Evolutionary conservation across 2,113 vertebrate genomes (phyloP).

Genomic region (Procapra przewalskii): DNA sequence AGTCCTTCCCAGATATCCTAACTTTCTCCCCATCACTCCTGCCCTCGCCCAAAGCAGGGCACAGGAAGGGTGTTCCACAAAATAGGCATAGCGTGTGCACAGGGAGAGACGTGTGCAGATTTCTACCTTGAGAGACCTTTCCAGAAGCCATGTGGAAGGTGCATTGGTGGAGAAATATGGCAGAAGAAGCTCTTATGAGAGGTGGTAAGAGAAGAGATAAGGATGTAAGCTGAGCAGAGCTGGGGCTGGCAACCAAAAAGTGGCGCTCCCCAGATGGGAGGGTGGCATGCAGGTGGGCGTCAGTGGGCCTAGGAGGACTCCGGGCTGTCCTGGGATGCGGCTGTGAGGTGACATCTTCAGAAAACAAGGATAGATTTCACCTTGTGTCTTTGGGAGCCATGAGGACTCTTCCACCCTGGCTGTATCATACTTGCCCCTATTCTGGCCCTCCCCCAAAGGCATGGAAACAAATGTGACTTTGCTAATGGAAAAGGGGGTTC

Average conservation of each 20-base stretch:
- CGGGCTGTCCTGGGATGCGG: fast-evolving
- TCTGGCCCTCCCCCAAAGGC: too few species aligned
- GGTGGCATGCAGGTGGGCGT: fast-evolving
- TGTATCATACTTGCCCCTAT: fast-evolving
- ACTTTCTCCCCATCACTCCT: neutral
- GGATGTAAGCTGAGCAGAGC: neutral
- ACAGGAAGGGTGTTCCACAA: neutral
- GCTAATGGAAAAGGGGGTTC: neutral
- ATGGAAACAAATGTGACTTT: neutral
- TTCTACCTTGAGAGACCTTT: neutral
- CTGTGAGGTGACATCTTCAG: neutral
- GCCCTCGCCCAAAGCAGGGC: neutral
- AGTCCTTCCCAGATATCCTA: neutral
- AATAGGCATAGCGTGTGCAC: neutral
- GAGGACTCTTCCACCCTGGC: neutral
- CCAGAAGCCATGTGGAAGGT: neutral
- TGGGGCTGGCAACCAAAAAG: neutral
- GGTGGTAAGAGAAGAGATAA: neutral
- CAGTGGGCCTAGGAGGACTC: neutral
- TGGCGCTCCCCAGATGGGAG: too few species aligned
- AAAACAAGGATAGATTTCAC: neutral
- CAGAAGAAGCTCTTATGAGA: neutral
- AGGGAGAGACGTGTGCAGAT: neutral
- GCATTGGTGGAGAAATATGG: neutral
- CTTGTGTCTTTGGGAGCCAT: neutral